Percentiles rank a stretch among this genome's conserved stretches.
Evolutionary conservation across 2,797 vertebrate species (phyloP).

Genomic region (Neosilurus hyrtlii): DNA sequence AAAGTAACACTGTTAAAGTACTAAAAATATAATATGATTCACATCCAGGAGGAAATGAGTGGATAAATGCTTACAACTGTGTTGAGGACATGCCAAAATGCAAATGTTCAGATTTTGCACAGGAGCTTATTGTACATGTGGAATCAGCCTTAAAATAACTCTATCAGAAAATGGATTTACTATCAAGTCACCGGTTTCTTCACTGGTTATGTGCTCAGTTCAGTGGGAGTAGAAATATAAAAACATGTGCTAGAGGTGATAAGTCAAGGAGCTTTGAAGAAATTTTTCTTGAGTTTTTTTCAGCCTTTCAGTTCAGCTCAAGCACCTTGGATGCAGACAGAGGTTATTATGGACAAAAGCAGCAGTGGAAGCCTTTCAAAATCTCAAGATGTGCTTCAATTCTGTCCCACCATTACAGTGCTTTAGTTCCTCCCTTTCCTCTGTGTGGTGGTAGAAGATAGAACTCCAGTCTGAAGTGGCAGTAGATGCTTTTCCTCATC

Average conservation of each 20-base stretch:
- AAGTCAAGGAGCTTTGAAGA: slow-evolving; percentile 16
- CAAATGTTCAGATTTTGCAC: background rate
- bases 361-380: slow-evolving; percentile 19
- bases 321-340: slow-evolving; percentile 16
- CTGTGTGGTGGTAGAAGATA: slow-evolving; percentile 3
- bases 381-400: slow-evolving; percentile 29
- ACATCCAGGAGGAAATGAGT: background rate
- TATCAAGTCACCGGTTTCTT: background rate
- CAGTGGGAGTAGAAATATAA: background rate
- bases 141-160: background rate
- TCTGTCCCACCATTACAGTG: slow-evolving; percentile 6
- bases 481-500: background rate
- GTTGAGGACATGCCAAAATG: background rate
- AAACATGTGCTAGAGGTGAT: slow-evolving; percentile 21
- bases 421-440: background rate
- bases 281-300: slow-evolving; percentile 13
- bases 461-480: slow-evolving; percentile 13
- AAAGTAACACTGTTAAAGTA: background rate
- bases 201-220: slow-evolving; percentile 17
- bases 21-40: background rate
- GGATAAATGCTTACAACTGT: background rate
- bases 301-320: slow-evolving; percentile 15
- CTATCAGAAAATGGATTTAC: slow-evolving; percentile 1
- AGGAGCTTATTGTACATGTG: background rate
- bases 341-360: slow-evolving; percentile 15